phyloP scores from a whole-genome alignment of 37 sponge, comb jelly and placozoan genomes.

The Geodia barretti region DNA sequence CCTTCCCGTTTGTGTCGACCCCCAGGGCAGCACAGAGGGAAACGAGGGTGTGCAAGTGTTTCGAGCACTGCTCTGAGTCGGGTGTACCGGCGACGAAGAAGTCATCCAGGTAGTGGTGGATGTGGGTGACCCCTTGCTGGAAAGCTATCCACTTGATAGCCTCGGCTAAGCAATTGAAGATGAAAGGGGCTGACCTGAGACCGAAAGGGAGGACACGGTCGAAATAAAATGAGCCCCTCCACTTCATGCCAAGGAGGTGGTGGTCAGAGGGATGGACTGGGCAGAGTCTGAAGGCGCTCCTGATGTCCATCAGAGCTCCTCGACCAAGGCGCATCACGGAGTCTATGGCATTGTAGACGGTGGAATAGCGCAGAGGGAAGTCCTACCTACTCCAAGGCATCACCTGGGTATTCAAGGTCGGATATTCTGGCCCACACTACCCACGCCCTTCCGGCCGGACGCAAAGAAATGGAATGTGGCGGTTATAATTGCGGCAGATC shows the following conservation, averaged over 20 bases:
- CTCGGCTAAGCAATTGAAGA: constrained; percentile 14
- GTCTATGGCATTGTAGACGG: not conserved
- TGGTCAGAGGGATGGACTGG: not conserved
- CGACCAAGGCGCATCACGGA: not conserved
- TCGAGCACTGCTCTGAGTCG: too few relatives aligned
- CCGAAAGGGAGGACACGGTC: constrained; percentile 19
- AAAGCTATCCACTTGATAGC: not conserved
- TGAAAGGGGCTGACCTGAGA: constrained; percentile 11
- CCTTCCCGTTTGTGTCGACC: too few relatives aligned
- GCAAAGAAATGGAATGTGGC: too few relatives aligned
- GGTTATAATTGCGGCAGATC: constrained; percentile 1
- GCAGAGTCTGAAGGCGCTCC: constrained; percentile 15
- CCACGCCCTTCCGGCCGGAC: too few relatives aligned
- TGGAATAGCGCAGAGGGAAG: constrained; percentile 12
- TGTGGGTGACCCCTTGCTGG: not conserved
- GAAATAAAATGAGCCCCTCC: not conserved
- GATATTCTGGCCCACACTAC: too few relatives aligned
- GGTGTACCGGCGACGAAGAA: too few relatives aligned
- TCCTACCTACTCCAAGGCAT: too few relatives aligned
- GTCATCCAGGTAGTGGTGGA: constrained; percentile 10
- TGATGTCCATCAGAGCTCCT: constrained; percentile 1
- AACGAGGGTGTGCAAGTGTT: too few relatives aligned
- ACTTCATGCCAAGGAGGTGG: constrained; percentile 18
- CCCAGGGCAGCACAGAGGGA: too few relatives aligned
- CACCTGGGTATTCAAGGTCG: too few relatives aligned